Percentiles rank a stretch among this genome's conserved stretches.
These are phyloP conservation scores for Liodrosophila aerea DNA, from an alignment of 2,888 invertebrate species.

Conservation along the genomic window DNA sequence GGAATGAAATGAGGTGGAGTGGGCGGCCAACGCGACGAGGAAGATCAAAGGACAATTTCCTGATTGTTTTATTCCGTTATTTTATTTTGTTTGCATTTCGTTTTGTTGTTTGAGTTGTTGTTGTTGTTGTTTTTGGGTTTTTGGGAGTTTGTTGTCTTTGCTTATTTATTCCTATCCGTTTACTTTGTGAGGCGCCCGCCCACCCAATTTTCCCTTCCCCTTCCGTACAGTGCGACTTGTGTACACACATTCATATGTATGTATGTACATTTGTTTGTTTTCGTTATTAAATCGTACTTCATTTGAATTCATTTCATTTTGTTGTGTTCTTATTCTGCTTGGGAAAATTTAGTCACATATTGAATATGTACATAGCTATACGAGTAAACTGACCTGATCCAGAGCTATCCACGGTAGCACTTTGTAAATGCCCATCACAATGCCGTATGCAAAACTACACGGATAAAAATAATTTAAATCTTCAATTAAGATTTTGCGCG, in stretches of 20 bases:
- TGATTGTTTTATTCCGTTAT: slow-evolving; percentile 75
- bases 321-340: neutral
- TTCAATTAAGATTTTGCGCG: too few relatives aligned
- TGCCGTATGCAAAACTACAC: too few relatives aligned
- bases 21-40: slow-evolving; percentile 27
- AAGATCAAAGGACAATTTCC: slow-evolving; percentile 77
- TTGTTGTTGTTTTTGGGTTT: slow-evolving; percentile 35
- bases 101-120: slow-evolving; percentile 16
- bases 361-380: too few relatives aligned
- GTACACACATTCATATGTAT: neutral
- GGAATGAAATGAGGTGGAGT: slow-evolving; percentile 9
- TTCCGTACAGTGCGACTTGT: too few relatives aligned
- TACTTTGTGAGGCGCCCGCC: slow-evolving; percentile 41
- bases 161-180: slow-evolving; percentile 59
- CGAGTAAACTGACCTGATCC: too few relatives aligned
- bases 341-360: too few relatives aligned
- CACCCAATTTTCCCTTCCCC: neutral
- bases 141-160: slow-evolving; percentile 59
- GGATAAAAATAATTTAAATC: too few relatives aligned
- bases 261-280: neutral
- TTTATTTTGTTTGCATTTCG: slow-evolving; percentile 66
- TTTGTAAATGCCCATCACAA: too few relatives aligned
- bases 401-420: too few relatives aligned
- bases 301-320: neutral
- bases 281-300: neutral